A percentile compares a stretch with the other conserved stretches of the same genome.
Evolutionary conservation across 1,140 invertebrate genomes (phyloP).

Genomic region (Portunus trituberculatus): DNA sequence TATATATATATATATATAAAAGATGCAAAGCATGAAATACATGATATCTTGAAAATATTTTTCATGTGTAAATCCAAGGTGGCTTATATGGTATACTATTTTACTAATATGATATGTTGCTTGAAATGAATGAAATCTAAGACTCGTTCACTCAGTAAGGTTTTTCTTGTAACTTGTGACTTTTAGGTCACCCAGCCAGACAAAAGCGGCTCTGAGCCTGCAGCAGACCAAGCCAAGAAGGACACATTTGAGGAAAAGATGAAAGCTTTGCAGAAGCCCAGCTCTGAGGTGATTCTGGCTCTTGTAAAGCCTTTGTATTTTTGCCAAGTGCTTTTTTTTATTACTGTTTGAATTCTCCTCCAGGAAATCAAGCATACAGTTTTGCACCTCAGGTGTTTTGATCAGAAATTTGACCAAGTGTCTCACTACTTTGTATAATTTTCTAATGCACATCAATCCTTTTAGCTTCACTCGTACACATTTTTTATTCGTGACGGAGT

Average conservation of each 20-base stretch:
- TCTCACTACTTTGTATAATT: slow-evolving; percentile 13
- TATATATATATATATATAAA: slow-evolving; percentile 57
- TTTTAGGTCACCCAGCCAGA: slow-evolving; percentile 60
- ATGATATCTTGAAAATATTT: not conserved
- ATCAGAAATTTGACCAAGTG: not conserved
- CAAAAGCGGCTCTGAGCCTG: slow-evolving; percentile 15
- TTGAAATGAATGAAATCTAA: not conserved
- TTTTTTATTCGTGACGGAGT: not conserved
- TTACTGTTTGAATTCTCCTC: not conserved
- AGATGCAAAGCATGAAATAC: not conserved
- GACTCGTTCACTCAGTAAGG: not conserved
- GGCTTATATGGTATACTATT: not conserved
- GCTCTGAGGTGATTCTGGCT: slow-evolving; percentile 62
- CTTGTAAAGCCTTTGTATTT: not conserved
- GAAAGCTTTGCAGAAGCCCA: slow-evolving; percentile 65
- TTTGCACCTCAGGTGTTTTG: not conserved
- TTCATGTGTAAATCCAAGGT: not conserved
- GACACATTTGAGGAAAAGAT: slow-evolving; percentile 68
- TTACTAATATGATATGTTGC: not conserved
- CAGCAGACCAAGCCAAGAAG: slow-evolving; percentile 58
- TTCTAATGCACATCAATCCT: not conserved
- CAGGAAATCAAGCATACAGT: not conserved
- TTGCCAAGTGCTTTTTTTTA: slow-evolving; percentile 29
- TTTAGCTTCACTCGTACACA: not conserved
- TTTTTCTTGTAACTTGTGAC: slow-evolving; percentile 41